Conservation (phyloP, 2,797 vertebrate genomes). For the Lacerta bilineata region DNA sequence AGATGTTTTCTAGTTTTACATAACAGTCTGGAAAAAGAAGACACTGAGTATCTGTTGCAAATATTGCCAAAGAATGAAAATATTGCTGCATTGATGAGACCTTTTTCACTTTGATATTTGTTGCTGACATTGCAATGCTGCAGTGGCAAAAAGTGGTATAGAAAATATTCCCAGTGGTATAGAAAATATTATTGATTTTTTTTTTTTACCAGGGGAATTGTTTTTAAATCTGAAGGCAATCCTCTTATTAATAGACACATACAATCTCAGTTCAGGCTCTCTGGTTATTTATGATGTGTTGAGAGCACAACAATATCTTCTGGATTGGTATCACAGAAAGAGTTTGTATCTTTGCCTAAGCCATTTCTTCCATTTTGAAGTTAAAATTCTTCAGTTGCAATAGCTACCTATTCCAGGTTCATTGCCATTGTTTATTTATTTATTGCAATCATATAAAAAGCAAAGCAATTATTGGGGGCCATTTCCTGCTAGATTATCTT, state of each 20-base stretch:
- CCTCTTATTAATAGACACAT: neutral
- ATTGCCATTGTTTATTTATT: neutral
- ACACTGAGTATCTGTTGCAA: too few relatives aligned
- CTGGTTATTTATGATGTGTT: constrained; percentile 34
- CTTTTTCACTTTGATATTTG: constrained; percentile 20
- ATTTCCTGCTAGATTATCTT: constrained; percentile 5
- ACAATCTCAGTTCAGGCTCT: constrained; percentile 25
- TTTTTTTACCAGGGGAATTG: constrained; percentile 21
- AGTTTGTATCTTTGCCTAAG: constrained; percentile 7
- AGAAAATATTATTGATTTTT: too few relatives aligned
- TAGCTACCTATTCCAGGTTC: neutral
- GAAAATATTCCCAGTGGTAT: too few relatives aligned
- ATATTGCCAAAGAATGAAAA: neutral
- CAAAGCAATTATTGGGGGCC: neutral
- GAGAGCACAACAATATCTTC: neutral
- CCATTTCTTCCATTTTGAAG: neutral
- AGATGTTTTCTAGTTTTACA: neutral
- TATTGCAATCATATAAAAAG: constrained; percentile 17
- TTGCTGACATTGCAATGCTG: constrained; percentile 32
- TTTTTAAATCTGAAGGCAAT: neutral
- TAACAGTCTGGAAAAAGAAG: too few relatives aligned
- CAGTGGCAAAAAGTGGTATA: constrained; percentile 8
- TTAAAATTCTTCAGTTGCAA: constrained; percentile 7
- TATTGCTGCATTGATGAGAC: neutral
- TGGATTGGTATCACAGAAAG: neutral